These are phyloP conservation scores for Acromyrmex charruanus DNA, from an alignment of 1,140 invertebrate genomes.

Conservation along the genomic window DNA sequence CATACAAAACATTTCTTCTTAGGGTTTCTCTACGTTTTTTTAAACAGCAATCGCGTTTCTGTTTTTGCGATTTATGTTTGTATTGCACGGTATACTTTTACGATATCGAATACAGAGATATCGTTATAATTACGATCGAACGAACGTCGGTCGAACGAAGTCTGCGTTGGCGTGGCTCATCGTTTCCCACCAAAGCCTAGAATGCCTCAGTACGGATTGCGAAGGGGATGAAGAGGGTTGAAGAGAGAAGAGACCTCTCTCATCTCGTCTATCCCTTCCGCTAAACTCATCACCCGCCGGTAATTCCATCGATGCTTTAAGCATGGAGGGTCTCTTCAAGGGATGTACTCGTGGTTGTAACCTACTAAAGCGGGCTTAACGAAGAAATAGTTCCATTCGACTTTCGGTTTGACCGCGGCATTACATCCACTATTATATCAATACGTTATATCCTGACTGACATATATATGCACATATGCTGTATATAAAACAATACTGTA, in stretches of 20 bases:
- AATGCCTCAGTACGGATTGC: slow-evolving; percentile 50
- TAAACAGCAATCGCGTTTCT: neutral
- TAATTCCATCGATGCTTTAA: slow-evolving; percentile 84
- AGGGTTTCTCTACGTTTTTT: neutral
- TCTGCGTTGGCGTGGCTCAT: slow-evolving; percentile 44
- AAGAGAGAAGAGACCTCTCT: slow-evolving; percentile 69
- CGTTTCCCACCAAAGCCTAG: slow-evolving; percentile 37
- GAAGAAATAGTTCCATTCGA: slow-evolving; percentile 49
- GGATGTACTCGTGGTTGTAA: slow-evolving; percentile 70
- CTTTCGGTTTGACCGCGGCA: neutral
- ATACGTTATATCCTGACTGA: neutral
- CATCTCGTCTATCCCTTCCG: slow-evolving; percentile 80
- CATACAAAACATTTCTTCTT: neutral
- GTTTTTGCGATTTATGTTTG: neutral
- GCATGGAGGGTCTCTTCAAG: slow-evolving; percentile 77
- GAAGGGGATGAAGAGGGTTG: slow-evolving; percentile 52
- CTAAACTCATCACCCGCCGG: slow-evolving; percentile 83
- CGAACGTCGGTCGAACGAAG: slow-evolving; percentile 67
- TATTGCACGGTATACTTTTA: neutral
- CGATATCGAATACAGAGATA: slow-evolving; percentile 25
- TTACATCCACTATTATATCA: neutral
- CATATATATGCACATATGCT: neutral
- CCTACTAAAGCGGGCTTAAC: slow-evolving; percentile 59
- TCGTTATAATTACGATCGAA: slow-evolving; percentile 77
- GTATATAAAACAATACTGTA: too few species aligned